Percentiles rank a stretch among this genome's conserved stretches.
These are phyloP conservation scores for Zapornia atra DNA, from an alignment of 2,113 vertebrate species.

Conservation along the genomic window DNA sequence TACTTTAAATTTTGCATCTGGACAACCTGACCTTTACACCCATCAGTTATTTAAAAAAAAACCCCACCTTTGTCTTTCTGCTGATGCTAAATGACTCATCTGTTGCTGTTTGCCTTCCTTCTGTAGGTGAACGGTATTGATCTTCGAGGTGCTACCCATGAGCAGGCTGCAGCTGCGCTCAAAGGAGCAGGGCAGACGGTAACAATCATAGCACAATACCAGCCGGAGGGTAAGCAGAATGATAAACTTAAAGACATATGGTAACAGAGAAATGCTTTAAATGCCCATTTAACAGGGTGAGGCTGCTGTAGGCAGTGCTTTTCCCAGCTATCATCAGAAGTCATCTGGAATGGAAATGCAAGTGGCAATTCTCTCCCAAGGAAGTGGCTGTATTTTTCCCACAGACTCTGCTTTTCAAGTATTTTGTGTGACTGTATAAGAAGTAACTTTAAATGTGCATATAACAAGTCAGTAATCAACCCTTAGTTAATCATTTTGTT, in stretches of 20 bases:
- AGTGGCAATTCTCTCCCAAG: not conserved
- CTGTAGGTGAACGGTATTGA: slow-evolving; percentile 93
- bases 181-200: slow-evolving; percentile 96
- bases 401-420: not conserved
- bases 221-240: slow-evolving; percentile 90
- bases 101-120: not conserved
- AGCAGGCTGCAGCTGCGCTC: slow-evolving; percentile 92
- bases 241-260: not conserved
- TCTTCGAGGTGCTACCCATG: slow-evolving; percentile 91
- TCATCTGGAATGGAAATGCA: not conserved
- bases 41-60: not conserved
- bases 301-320: not conserved
- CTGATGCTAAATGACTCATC: not conserved
- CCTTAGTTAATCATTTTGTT: not conserved
- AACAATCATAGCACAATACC: slow-evolving; percentile 94
- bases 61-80: not conserved
- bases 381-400: not conserved
- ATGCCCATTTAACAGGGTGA: not conserved
- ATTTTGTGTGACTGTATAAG: not conserved
- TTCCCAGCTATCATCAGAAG: not conserved
- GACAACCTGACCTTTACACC: not conserved
- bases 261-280: not conserved
- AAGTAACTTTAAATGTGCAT: not conserved
- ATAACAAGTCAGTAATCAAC: not conserved
- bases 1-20: not conserved